A percentile compares a stretch with the other conserved stretches of the same genome.
Conservation (phyloP, 1,140 invertebrate species). For the Drosophila lacteicornis region DNA sequence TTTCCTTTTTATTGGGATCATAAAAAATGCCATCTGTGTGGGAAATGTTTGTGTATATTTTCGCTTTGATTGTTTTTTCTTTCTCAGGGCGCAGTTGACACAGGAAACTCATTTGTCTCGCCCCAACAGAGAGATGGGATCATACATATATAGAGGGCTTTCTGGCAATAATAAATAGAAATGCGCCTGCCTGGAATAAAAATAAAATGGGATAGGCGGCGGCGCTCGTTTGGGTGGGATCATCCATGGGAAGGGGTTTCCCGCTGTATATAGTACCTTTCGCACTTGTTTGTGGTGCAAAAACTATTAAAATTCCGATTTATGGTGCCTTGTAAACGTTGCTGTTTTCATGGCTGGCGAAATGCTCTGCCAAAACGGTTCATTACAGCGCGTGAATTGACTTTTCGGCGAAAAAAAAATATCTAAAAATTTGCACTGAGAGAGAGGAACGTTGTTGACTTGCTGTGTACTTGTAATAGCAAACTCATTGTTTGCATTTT, state of each 20-base stretch:
- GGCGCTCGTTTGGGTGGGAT: not conserved
- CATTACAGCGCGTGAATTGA: constrained; percentile 42
- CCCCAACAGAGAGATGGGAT: constrained; percentile 1
- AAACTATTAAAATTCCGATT: constrained; percentile 38
- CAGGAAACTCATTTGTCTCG: constrained; percentile 64
- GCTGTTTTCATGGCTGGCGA: constrained; percentile 15
- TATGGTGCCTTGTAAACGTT: constrained; percentile 42
- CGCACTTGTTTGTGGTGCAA: not conserved
- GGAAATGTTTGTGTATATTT: constrained; percentile 17
- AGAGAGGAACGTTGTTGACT: constrained; percentile 6
- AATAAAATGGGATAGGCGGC: constrained; percentile 9
- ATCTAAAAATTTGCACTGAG: constrained; percentile 13
- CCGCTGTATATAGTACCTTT: constrained; percentile 5
- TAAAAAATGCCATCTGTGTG: constrained; percentile 20
- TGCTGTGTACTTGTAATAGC: constrained; percentile 24
- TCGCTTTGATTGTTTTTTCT: constrained; percentile 23
- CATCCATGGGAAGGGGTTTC: constrained; percentile 7
- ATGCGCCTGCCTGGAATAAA: constrained; percentile 16
- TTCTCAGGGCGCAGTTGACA: constrained; percentile 39
- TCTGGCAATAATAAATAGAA: constrained; percentile 20
- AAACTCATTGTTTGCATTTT: constrained; percentile 40
- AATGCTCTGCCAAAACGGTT: constrained; percentile 23
- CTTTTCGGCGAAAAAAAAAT: constrained; percentile 12
- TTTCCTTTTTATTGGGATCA: constrained; percentile 26
- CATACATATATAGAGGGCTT: constrained; percentile 5